Conservation (phyloP, 2,888 invertebrate genomes). For the Masnerella sp. region DNA sequence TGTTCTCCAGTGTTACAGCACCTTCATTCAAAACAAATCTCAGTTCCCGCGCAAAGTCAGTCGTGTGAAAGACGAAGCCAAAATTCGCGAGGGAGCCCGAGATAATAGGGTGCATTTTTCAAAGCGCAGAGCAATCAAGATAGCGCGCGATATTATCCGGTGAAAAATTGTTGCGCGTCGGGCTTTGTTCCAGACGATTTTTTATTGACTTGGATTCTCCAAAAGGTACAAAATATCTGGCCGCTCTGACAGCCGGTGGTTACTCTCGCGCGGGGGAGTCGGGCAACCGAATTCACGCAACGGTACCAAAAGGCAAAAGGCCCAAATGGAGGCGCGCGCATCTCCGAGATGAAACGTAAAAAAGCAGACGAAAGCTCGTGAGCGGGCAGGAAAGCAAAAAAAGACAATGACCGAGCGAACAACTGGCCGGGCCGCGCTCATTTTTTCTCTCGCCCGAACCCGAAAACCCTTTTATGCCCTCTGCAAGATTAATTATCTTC, state of each 20-base stretch:
- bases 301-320: constrained; percentile 59
- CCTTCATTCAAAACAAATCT: too few species aligned
- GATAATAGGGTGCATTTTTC: constrained; percentile 73
- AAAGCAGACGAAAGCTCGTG: constrained; percentile 24
- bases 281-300: constrained; percentile 40
- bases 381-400: constrained; percentile 54
- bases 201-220: constrained; percentile 72
- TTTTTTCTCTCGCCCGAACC: constrained; percentile 76
- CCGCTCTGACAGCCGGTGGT: constrained; percentile 21
- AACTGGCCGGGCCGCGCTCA: constrained; percentile 70
- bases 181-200: constrained; percentile 73
- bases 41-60: too few species aligned
- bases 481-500: constrained; percentile 76
- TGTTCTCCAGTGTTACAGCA: too few species aligned
- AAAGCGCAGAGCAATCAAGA: constrained; percentile 75
- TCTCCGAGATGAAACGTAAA: constrained; percentile 47
- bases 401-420: constrained; percentile 58
- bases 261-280: constrained; percentile 50
- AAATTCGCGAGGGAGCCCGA: constrained; percentile 60
- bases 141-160: constrained; percentile 70
- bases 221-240: constrained; percentile 63
- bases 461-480: constrained; percentile 75
- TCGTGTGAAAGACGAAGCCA: too few species aligned
- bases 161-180: constrained; percentile 72
- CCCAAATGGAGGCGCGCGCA: constrained; percentile 55